Evolutionary conservation across 92 coral and sea anemone species (phyloP).

Genomic region (Epizoanthus rinbou): DNA sequence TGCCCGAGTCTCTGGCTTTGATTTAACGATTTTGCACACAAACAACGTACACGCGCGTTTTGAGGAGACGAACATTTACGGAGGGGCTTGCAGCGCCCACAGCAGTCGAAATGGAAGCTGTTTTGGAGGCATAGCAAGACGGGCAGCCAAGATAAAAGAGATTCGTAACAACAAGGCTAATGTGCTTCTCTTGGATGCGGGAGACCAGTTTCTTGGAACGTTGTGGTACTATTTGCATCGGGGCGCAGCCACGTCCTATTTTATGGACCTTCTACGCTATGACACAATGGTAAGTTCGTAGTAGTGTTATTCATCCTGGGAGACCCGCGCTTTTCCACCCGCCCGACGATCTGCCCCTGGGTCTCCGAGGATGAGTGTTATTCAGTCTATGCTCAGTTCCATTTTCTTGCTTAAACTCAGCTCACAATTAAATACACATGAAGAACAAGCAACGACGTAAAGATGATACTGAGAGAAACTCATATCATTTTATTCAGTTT

Average conservation of each 20-base stretch:
- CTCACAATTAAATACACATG: too few species aligned
- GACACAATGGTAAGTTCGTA: not conserved
- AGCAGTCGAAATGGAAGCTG: not conserved
- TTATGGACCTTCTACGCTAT: constrained; percentile 15
- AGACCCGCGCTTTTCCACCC: too few species aligned
- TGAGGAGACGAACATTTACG: constrained; percentile 10
- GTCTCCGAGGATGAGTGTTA: too few species aligned
- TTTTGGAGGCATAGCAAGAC: constrained; percentile 23
- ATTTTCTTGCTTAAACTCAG: too few species aligned
- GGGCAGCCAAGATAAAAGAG: constrained; percentile 10
- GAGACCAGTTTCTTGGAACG: constrained; percentile 12
- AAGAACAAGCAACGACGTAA: too few species aligned
- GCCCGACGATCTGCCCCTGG: too few species aligned
- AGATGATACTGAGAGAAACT: too few species aligned
- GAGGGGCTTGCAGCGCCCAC: constrained; percentile 2
- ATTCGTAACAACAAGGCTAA: constrained; percentile 2
- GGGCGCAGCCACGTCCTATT: constrained; percentile 15
- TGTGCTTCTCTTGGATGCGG: not conserved
- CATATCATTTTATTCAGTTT: too few species aligned
- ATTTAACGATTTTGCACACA: not conserved
- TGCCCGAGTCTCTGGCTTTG: not conserved
- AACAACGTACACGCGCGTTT: constrained; percentile 4
- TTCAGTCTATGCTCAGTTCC: too few species aligned
- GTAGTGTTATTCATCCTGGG: too few species aligned
- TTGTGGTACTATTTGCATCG: constrained; percentile 12